These are phyloP conservation scores for Agonopterix arenella DNA, from an alignment of 2,888 invertebrate genomes.

Conservation along the genomic window DNA sequence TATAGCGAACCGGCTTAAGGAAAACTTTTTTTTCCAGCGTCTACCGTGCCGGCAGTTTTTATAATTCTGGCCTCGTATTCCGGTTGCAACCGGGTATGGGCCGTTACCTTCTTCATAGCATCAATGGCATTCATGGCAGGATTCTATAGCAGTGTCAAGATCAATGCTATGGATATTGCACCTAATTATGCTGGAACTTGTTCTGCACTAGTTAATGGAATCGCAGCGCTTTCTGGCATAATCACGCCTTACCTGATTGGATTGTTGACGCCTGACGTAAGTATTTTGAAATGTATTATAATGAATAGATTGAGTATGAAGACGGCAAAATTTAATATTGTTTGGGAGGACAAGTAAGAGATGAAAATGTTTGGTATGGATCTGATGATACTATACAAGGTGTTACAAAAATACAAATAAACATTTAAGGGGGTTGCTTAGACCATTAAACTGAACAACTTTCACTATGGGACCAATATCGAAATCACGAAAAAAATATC, in stretches of 20 bases:
- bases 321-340: too few relatives aligned
- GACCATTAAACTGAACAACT: too few relatives aligned
- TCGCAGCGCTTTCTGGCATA: constrained; percentile 79
- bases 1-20: not conserved
- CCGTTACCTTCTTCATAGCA: constrained; percentile 76
- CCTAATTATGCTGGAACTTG: constrained; percentile 80
- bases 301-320: too few relatives aligned
- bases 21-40: constrained; percentile 61
- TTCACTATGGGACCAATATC: too few relatives aligned
- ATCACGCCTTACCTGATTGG: constrained; percentile 78
- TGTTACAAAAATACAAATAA: too few relatives aligned
- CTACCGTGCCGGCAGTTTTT: constrained; percentile 78
- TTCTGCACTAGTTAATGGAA: constrained; percentile 80
- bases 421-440: too few relatives aligned
- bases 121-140: constrained; percentile 82
- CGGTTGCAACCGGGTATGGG: constrained; percentile 68
- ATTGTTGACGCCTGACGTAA: constrained; percentile 77
- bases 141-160: constrained; percentile 82
- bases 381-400: too few relatives aligned
- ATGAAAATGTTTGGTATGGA: too few relatives aligned
- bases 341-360: too few relatives aligned
- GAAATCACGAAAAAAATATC: too few relatives aligned
- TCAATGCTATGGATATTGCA: constrained; percentile 80
- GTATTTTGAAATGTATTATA: constrained; percentile 22
- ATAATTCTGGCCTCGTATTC: constrained; percentile 79